These are phyloP conservation scores for Malurus leucopterus DNA, from an alignment of 2,797 vertebrate species.

Conservation along the genomic window DNA sequence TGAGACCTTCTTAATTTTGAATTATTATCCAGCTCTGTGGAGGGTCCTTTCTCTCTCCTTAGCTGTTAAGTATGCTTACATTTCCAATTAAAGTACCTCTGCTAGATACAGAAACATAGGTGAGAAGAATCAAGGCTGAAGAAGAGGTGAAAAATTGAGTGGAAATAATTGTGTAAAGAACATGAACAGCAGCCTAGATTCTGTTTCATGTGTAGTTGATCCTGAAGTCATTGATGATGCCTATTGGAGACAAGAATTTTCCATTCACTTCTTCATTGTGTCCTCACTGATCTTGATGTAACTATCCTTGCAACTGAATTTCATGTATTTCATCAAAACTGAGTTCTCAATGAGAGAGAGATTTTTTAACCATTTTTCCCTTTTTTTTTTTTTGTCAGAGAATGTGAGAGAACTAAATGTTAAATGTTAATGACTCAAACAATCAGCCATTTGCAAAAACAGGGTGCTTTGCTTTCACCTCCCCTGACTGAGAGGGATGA, in stretches of 20 bases:
- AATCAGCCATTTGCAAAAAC: neutral
- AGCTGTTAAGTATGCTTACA: neutral
- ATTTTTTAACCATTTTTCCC: neutral
- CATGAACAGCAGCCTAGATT: neutral
- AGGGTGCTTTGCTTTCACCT: neutral
- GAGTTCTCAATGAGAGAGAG: neutral
- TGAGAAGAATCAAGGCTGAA: neutral
- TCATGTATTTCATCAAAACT: neutral
- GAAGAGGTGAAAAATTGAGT: neutral
- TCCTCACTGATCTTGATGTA: neutral
- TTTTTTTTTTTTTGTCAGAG: neutral
- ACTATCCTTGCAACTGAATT: neutral
- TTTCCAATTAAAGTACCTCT: neutral
- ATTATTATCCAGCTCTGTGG: neutral
- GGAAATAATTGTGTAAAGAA: neutral
- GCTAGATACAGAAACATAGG: neutral
- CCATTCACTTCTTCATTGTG: fast-evolving
- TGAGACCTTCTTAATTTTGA: neutral
- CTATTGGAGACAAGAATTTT: neutral
- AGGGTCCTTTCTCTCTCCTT: neutral
- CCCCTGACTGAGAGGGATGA: fast-evolving
- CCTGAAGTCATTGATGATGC: neutral
- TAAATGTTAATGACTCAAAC: neutral
- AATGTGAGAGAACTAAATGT: neutral
- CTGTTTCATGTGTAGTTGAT: neutral